Conservation (phyloP, 2,888 invertebrate species). For the Mactromeris polynyma region DNA sequence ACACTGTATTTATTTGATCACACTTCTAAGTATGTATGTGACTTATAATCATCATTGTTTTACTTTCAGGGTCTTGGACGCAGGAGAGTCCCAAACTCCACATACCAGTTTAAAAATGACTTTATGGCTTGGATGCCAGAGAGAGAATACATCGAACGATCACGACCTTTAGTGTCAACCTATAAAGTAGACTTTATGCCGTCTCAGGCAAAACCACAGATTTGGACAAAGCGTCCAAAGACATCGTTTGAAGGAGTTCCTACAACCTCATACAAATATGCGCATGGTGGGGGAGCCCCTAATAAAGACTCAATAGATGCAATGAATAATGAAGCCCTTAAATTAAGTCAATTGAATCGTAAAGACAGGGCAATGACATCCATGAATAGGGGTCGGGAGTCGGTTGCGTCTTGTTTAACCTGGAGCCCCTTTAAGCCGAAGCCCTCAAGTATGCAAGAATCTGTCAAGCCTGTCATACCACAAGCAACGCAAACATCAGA, state of each 20-base stretch:
- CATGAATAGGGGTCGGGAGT: slow-evolving; percentile 73
- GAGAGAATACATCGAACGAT: slow-evolving; percentile 74
- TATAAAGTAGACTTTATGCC: slow-evolving; percentile 81
- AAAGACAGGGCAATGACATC: slow-evolving; percentile 77
- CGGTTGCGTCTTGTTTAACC: slow-evolving; percentile 82
- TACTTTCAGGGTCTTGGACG: slow-evolving; percentile 83
- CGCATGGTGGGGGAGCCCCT: slow-evolving; percentile 82
- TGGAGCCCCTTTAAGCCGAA: slow-evolving; percentile 74
- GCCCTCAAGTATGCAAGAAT: slow-evolving; percentile 14
- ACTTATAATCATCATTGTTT: background rate
- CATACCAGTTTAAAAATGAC: slow-evolving; percentile 79
- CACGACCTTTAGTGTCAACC: slow-evolving; percentile 79
- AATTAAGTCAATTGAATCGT: slow-evolving; percentile 74
- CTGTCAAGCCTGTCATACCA: slow-evolving; percentile 54
- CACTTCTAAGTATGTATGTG: too few species aligned
- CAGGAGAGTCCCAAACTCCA: slow-evolving; percentile 77
- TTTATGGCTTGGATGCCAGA: slow-evolving; percentile 84
- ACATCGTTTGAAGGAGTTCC: slow-evolving; percentile 82
- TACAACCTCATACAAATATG: slow-evolving; percentile 82
- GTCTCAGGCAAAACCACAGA: slow-evolving; percentile 67
- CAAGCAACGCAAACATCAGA: slow-evolving; percentile 69
- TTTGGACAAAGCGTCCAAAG: slow-evolving; percentile 79
- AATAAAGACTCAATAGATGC: slow-evolving; percentile 78
- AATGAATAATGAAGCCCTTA: slow-evolving; percentile 80
- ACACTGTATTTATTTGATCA: too few species aligned